phyloP scores from a whole-genome alignment of 2,113 vertebrate genomes.

The Vombatus ursinus region DNA sequence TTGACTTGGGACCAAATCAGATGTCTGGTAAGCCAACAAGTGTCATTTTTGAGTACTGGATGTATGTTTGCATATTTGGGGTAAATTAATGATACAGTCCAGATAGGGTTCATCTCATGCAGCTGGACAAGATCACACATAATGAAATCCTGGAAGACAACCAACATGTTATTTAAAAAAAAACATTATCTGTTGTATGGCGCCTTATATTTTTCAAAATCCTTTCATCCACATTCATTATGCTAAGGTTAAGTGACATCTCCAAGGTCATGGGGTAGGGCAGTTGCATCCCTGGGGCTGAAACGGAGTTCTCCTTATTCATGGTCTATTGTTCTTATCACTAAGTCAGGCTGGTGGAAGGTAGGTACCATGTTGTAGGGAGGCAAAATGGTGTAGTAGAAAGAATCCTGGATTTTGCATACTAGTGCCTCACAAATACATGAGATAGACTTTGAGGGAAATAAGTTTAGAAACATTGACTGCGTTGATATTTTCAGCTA shows the following conservation, averaged over 20 bases:
- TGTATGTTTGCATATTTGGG: neutral
- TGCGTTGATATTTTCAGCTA: neutral
- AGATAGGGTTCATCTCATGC: neutral
- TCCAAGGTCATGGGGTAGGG: neutral
- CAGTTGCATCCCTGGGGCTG: neutral
- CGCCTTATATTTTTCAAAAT: constrained; percentile 26
- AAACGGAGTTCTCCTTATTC: neutral
- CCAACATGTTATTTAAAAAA: neutral
- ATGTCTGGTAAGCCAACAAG: neutral
- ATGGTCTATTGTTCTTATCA: neutral
- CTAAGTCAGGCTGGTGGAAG: neutral
- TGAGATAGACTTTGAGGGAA: neutral
- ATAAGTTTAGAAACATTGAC: neutral
- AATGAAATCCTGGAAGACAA: constrained; percentile 1
- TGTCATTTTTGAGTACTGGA: neutral
- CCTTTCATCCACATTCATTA: neutral
- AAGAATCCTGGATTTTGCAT: neutral
- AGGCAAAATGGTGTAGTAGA: neutral
- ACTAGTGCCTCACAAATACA: neutral
- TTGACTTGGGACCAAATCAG: neutral
- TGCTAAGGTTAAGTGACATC: constrained; percentile 27
- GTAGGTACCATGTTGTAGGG: neutral
- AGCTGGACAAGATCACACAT: neutral
- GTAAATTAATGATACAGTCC: neutral
- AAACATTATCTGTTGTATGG: neutral